These are phyloP conservation scores for Gryon sp. DNA, from an alignment of 1,140 invertebrate genomes.

Conservation along the genomic window DNA sequence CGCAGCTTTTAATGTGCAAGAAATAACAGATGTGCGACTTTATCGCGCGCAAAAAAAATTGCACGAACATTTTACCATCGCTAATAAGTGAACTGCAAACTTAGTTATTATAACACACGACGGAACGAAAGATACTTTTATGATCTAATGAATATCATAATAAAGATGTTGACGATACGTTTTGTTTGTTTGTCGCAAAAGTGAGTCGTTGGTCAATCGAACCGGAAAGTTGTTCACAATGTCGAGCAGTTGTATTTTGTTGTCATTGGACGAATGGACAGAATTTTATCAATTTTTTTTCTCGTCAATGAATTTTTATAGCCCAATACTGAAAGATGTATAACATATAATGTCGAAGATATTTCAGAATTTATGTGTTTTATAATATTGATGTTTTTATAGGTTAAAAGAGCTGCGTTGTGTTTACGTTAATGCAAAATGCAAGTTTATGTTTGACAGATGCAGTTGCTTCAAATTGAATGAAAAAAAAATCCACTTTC, in stretches of 20 bases:
- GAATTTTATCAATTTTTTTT: slow-evolving; percentile 35
- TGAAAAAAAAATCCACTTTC: too few relatives aligned
- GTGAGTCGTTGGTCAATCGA: slow-evolving; percentile 22
- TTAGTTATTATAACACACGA: too few relatives aligned
- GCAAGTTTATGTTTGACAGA: too few relatives aligned
- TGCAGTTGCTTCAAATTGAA: too few relatives aligned
- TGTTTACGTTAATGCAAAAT: too few relatives aligned
- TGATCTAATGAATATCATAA: slow-evolving; percentile 22
- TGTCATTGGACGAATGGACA: background rate
- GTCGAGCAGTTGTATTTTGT: slow-evolving; percentile 5
- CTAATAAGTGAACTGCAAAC: slow-evolving; percentile 40
- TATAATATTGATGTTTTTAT: slow-evolving; percentile 16
- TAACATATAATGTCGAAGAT: slow-evolving; percentile 38
- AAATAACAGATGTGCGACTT: slow-evolving; percentile 36
- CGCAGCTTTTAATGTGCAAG: slow-evolving; percentile 30
- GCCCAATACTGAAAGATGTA: slow-evolving; percentile 39
- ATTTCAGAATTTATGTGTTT: slow-evolving; percentile 48
- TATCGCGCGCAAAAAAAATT: too few relatives aligned
- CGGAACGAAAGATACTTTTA: too few relatives aligned
- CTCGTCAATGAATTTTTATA: slow-evolving; percentile 35
- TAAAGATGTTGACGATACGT: slow-evolving; percentile 15
- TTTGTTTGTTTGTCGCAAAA: slow-evolving; percentile 64
- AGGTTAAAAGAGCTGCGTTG: slow-evolving; percentile 7
- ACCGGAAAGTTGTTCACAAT: slow-evolving; percentile 36
- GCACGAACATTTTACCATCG: slow-evolving; percentile 29